Conservation (phyloP, 2,888 invertebrate genomes). For the Caenorhabditis parvicauda region DNA sequence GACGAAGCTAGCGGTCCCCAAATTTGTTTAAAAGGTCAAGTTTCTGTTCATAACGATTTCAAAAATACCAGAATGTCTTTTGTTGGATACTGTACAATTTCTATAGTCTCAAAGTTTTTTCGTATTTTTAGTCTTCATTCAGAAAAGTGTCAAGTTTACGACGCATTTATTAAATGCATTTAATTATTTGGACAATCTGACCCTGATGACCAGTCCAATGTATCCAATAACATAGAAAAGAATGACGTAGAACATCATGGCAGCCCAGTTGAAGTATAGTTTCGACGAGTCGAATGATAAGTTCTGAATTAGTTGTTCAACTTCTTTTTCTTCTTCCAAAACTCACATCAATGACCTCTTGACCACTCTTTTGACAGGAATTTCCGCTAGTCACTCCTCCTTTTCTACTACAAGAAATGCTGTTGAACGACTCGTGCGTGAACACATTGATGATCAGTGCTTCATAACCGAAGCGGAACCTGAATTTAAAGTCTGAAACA, state of each 20-base stretch:
- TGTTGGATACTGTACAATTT: too few relatives aligned
- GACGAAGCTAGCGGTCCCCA: too few relatives aligned
- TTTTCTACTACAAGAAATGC: slow-evolving; percentile 65
- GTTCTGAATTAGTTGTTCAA: slow-evolving; percentile 10
- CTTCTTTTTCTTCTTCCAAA: background rate
- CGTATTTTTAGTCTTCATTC: too few relatives aligned
- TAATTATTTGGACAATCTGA: slow-evolving; percentile 10
- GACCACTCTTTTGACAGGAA: slow-evolving; percentile 24
- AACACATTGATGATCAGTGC: slow-evolving; percentile 63
- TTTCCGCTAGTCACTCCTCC: background rate
- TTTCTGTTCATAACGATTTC: too few relatives aligned
- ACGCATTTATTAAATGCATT: background rate
- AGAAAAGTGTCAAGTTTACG: too few relatives aligned
- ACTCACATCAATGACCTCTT: slow-evolving; percentile 18
- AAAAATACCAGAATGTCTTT: too few relatives aligned
- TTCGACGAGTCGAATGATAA: slow-evolving; percentile 37
- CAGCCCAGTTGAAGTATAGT: slow-evolving; percentile 39
- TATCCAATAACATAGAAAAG: slow-evolving; percentile 47
- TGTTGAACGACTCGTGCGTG: slow-evolving; percentile 64
- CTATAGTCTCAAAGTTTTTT: too few relatives aligned
- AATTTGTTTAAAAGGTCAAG: too few relatives aligned
- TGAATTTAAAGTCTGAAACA: too few relatives aligned
- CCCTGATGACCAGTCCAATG: slow-evolving; percentile 35
- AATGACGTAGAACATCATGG: slow-evolving; percentile 34
- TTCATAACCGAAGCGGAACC: slow-evolving; percentile 65